Evolutionary conservation across 53 echinoderm and acorn worm species (phyloP).

Genomic region (Pentamera pediparva): DNA sequence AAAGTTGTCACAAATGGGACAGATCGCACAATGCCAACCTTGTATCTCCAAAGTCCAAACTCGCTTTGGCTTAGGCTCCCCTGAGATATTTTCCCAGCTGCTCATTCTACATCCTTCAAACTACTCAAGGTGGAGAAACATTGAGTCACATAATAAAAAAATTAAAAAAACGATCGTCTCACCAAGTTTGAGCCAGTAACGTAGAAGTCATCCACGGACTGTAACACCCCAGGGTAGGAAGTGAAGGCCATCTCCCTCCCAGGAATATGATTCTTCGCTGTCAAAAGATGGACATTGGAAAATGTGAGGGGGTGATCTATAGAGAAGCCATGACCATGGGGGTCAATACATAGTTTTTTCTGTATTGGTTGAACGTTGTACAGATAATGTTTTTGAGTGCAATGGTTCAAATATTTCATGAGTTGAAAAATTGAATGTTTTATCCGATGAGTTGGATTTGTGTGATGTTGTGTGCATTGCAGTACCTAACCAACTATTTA

Average conservation of each 20-base stretch:
- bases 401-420: too few relatives aligned
- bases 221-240: constrained; percentile 62
- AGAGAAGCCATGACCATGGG: neutral
- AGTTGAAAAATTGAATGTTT: too few relatives aligned
- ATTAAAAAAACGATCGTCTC: neutral
- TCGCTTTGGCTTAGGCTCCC: too few relatives aligned
- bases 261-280: constrained; percentile 39
- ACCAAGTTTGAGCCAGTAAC: constrained; percentile 28
- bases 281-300: neutral
- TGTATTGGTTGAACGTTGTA: neutral
- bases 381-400: too few relatives aligned
- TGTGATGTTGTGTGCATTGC: too few relatives aligned
- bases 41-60: neutral
- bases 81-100: too few relatives aligned
- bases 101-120: too few relatives aligned
- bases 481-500: too few relatives aligned
- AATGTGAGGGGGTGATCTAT: neutral
- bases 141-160: neutral
- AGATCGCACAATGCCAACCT: neutral
- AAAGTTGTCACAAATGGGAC: too few relatives aligned
- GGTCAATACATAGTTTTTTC: neutral
- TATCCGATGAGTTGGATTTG: too few relatives aligned
- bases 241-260: constrained; percentile 75
- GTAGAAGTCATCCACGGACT: constrained; percentile 96
- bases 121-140: too few relatives aligned